phyloP scores from a whole-genome alignment of 1,140 invertebrate genomes.

The Asobara japonica region DNA sequence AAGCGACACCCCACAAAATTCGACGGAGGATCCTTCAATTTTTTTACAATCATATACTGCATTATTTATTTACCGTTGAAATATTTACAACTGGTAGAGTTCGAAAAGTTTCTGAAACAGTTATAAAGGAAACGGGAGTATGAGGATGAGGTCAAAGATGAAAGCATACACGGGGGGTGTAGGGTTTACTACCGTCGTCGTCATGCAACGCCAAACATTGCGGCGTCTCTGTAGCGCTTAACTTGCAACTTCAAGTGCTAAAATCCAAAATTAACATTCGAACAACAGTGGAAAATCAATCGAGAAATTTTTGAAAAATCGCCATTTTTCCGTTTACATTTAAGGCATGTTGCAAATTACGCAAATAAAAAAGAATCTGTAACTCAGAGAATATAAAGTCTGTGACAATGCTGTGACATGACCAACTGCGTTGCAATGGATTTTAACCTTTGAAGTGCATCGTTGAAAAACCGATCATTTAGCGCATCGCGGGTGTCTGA shows the following conservation, averaged over 20 bases:
- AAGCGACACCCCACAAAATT: constrained; percentile 13
- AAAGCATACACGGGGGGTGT: constrained; percentile 51
- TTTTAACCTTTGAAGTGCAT: too few relatives aligned
- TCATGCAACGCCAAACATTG: constrained; percentile 48
- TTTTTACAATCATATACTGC: constrained; percentile 25
- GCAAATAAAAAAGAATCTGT: too few relatives aligned
- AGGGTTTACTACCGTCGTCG: constrained; percentile 51
- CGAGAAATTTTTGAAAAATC: background rate
- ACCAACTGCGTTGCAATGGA: too few relatives aligned
- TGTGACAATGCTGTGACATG: too few relatives aligned
- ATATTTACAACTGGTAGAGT: constrained; percentile 10
- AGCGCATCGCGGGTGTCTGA: too few relatives aligned
- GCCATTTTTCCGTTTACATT: too few relatives aligned
- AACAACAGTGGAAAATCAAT: background rate
- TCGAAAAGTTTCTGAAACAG: background rate
- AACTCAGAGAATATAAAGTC: too few relatives aligned
- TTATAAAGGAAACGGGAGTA: background rate
- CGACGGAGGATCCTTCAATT: background rate
- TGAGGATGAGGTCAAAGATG: constrained; percentile 46
- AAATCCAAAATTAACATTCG: constrained; percentile 5
- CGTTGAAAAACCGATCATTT: too few relatives aligned
- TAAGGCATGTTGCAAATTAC: too few relatives aligned
- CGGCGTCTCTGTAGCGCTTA: constrained; percentile 37
- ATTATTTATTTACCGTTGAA: constrained; percentile 27
- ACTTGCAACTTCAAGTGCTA: background rate